Evolutionary conservation across 2,113 vertebrate species (phyloP).

Genomic region (Gopherus flavomarginatus): DNA sequence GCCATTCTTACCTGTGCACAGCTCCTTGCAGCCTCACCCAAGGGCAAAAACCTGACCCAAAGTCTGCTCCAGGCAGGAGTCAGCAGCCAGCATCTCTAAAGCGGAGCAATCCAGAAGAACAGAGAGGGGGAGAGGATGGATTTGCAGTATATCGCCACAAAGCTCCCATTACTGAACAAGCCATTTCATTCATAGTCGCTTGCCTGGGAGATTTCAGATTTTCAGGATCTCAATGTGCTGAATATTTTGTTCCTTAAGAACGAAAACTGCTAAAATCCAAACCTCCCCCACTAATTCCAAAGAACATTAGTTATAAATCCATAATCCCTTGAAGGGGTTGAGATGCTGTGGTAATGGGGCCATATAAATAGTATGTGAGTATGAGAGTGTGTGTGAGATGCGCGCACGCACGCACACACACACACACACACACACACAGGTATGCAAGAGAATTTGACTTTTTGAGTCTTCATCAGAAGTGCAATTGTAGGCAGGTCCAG

Average conservation of each 20-base stretch:
- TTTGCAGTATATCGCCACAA: background rate
- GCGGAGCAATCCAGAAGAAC: background rate
- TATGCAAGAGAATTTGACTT: background rate
- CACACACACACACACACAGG: background rate
- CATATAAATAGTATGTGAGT: background rate
- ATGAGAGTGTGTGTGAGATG: background rate
- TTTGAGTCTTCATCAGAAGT: background rate
- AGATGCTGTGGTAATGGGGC: accelerated
- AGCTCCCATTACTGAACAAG: accelerated
- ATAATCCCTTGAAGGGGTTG: accelerated
- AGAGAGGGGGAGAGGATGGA: background rate
- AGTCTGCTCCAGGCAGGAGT: background rate
- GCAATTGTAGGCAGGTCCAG: background rate
- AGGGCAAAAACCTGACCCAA: background rate
- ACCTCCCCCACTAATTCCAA: accelerated
- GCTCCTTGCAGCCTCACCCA: background rate
- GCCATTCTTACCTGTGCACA: background rate
- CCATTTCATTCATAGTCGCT: accelerated
- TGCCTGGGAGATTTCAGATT: accelerated
- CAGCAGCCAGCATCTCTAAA: background rate
- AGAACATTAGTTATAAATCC: accelerated
- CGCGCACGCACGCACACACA: no score
- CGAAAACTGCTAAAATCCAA: background rate
- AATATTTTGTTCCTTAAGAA: background rate
- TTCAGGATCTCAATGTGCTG: background rate